Evolutionary conservation across 1,140 invertebrate species (phyloP).

Genomic region (Hycleus phaleratus): DNA sequence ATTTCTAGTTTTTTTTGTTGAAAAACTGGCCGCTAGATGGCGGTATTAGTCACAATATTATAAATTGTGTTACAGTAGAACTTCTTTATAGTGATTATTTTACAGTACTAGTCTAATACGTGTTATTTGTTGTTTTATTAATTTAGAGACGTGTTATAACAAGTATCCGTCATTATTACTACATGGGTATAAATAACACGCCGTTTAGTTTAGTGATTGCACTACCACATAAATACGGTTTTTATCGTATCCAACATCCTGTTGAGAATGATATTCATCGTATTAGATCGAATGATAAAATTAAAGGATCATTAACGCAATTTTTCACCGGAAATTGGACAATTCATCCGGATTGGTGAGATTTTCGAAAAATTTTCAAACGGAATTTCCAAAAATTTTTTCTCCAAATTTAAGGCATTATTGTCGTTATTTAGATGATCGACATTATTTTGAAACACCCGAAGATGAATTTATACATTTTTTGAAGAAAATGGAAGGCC

Average conservation of each 20-base stretch:
- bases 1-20: no score
- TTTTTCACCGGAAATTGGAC: conserved; percentile 74
- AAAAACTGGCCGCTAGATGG: no score
- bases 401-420: conserved; percentile 26
- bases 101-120: not conserved
- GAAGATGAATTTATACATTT: conserved; percentile 70
- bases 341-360: conserved; percentile 82
- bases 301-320: conserved; percentile 45
- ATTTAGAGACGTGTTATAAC: conserved; percentile 48
- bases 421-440: conserved; percentile 30
- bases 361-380: not conserved
- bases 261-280: conserved; percentile 58
- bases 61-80: no score
- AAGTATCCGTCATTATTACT: conserved; percentile 59
- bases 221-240: conserved; percentile 61
- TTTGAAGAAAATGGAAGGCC: conserved; percentile 60
- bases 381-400: no score
- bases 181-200: conserved; percentile 54
- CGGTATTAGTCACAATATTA: no score
- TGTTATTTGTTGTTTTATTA: not conserved
- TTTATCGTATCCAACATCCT: conserved; percentile 60
- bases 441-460: conserved; percentile 62
- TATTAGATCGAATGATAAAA: conserved; percentile 51
- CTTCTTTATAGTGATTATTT: not conserved
- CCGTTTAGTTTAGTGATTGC: conserved; percentile 67